A percentile compares a stretch with the other conserved stretches of the same genome.
Evolutionary conservation across 1,140 invertebrate species (phyloP).

Genomic region (Maniola jurtina): DNA sequence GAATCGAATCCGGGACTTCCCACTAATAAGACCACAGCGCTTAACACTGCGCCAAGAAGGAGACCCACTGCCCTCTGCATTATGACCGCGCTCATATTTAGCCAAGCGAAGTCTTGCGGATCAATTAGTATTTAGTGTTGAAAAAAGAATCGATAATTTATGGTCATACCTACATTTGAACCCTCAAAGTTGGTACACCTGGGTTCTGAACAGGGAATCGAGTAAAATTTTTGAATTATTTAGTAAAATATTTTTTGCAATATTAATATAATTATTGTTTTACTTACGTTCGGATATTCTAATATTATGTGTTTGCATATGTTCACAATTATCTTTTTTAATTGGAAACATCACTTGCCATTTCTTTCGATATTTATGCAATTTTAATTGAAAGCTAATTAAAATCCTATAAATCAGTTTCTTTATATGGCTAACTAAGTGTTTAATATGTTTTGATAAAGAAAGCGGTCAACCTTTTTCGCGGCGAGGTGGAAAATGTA

Average conservation of each 20-base stretch:
- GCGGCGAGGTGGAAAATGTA: background rate
- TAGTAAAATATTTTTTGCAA: too few species aligned
- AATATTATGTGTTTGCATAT: constrained; percentile 56
- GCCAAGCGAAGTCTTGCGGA: too few species aligned
- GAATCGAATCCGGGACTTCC: too few species aligned
- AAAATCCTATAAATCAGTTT: background rate
- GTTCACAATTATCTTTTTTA: constrained; percentile 50
- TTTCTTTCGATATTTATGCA: background rate
- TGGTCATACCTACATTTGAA: background rate
- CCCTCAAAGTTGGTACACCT: background rate
- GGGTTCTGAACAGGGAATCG: too few species aligned
- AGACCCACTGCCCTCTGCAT: too few species aligned
- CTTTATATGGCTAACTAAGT: background rate
- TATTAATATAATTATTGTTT: too few species aligned
- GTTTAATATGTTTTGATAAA: too few species aligned
- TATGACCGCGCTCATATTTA: too few species aligned
- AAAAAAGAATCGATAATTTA: background rate
- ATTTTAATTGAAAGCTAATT: background rate
- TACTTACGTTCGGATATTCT: constrained; percentile 60
- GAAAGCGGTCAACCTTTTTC: background rate
- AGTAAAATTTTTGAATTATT: background rate
- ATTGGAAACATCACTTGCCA: constrained; percentile 50
- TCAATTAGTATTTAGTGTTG: too few species aligned
- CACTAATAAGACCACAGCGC: too few species aligned
- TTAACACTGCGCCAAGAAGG: too few species aligned